These are phyloP conservation scores for Hypotaenidia philippensis DNA, from an alignment of 2,797 vertebrate species.

Conservation along the genomic window DNA sequence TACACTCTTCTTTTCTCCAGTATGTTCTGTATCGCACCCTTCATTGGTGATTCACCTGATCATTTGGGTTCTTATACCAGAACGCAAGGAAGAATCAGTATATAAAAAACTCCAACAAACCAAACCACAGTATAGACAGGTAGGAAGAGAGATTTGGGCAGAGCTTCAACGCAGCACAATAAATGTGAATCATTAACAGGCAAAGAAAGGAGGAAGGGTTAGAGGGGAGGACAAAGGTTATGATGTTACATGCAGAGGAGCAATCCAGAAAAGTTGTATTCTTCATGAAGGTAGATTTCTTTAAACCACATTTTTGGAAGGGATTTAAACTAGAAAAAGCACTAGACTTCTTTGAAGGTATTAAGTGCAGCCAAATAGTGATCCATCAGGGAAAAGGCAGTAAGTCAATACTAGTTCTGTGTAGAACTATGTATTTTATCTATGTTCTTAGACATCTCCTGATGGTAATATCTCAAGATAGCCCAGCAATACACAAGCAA, in stretches of 20 bases:
- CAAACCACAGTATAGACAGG: not conserved
- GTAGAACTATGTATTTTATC: not conserved
- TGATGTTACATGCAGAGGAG: not conserved
- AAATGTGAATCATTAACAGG: constrained; percentile 57
- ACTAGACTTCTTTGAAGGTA: not conserved
- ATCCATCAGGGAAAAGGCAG: not conserved
- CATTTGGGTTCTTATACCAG: not conserved
- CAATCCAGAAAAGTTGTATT: not conserved
- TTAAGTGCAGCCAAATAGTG: not conserved
- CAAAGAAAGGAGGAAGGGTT: not conserved
- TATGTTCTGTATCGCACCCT: not conserved
- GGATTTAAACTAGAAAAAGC: not conserved
- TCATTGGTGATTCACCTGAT: not conserved
- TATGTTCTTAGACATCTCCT: not conserved
- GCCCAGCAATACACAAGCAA: not conserved
- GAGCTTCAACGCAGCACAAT: not conserved
- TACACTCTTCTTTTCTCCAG: not conserved
- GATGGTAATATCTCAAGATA: not conserved
- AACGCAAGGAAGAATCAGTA: not conserved
- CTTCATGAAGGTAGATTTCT: not conserved
- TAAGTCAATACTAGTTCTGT: not conserved
- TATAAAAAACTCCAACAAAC: not conserved
- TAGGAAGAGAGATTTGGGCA: not conserved
- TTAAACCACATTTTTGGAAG: not conserved
- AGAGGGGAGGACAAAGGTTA: constrained; percentile 32